These are phyloP conservation scores for Antrozous pallidus DNA, from an alignment of 2,797 vertebrate genomes.

Conservation along the genomic window DNA sequence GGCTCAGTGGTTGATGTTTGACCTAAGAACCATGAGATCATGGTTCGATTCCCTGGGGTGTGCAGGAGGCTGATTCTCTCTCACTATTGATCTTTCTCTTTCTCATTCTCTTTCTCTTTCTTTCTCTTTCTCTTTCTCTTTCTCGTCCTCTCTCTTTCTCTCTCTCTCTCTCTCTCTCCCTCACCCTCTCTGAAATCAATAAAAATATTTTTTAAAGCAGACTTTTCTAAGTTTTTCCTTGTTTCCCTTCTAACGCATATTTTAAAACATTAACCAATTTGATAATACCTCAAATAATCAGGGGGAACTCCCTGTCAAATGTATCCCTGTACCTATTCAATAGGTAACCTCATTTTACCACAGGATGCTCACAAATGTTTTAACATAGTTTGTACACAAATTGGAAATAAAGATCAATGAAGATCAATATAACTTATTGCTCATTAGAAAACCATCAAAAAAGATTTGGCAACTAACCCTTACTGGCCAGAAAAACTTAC, in stretches of 20 bases:
- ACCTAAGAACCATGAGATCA: too few relatives aligned
- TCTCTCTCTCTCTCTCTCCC: too few relatives aligned
- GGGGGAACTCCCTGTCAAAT: background rate
- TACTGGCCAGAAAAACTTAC: background rate
- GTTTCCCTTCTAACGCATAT: conserved; percentile 12
- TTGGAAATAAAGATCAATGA: background rate
- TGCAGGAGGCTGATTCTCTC: too few relatives aligned
- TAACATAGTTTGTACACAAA: background rate
- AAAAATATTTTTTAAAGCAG: background rate
- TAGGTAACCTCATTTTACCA: background rate
- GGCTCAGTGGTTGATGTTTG: too few relatives aligned
- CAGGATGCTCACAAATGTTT: background rate
- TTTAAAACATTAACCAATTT: background rate
- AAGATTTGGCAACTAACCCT: background rate
- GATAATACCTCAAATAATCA: background rate
- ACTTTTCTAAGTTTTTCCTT: background rate
- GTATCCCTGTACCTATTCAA: background rate
- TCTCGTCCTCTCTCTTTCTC: too few relatives aligned
- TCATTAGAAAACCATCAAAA: background rate
- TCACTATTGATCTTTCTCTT: too few relatives aligned
- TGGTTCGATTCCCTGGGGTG: too few relatives aligned
- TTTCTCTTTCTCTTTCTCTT: too few relatives aligned
- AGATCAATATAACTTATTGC: background rate
- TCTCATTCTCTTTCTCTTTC: too few relatives aligned
- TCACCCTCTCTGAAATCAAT: too few relatives aligned